Conservation (phyloP, 2,888 invertebrate species). For the Hylaea fasciaria region DNA sequence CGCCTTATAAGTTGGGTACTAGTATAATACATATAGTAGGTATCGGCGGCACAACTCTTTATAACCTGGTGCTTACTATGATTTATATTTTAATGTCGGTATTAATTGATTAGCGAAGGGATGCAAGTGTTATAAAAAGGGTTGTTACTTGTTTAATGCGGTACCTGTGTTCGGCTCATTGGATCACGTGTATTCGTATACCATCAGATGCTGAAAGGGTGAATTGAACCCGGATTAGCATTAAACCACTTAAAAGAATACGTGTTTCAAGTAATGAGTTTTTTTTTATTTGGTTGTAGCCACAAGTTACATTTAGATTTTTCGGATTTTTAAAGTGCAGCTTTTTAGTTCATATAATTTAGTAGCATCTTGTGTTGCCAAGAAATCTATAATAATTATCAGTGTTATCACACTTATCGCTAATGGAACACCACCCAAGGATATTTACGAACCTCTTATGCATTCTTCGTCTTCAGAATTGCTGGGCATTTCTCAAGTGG, state of each 20-base stretch:
- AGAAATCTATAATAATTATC: not conserved
- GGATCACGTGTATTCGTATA: conserved; percentile 35
- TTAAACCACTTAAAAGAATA: conserved; percentile 6
- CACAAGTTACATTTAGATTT: not conserved
- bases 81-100: not conserved
- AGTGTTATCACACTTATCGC: not conserved
- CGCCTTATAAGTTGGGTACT: too few species aligned
- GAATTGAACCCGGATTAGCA: conserved; percentile 39
- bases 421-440: not conserved
- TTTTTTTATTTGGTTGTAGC: too few species aligned
- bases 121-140: conserved; percentile 36
- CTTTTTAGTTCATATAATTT: not conserved
- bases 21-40: too few species aligned
- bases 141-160: conserved; percentile 41
- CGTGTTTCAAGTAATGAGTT: too few species aligned
- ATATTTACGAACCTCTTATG: conserved; percentile 7
- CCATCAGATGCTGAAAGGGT: not conserved
- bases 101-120: conserved; percentile 30
- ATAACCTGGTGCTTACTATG: not conserved
- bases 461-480: conserved; percentile 24
- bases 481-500: conserved; percentile 18
- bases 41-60: too few species aligned
- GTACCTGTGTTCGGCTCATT: conserved; percentile 39
- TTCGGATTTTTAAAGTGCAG: not conserved
- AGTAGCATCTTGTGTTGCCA: not conserved